phyloP scores from a whole-genome alignment of 1,140 invertebrate species.

The Penaeus japonicus region DNA sequence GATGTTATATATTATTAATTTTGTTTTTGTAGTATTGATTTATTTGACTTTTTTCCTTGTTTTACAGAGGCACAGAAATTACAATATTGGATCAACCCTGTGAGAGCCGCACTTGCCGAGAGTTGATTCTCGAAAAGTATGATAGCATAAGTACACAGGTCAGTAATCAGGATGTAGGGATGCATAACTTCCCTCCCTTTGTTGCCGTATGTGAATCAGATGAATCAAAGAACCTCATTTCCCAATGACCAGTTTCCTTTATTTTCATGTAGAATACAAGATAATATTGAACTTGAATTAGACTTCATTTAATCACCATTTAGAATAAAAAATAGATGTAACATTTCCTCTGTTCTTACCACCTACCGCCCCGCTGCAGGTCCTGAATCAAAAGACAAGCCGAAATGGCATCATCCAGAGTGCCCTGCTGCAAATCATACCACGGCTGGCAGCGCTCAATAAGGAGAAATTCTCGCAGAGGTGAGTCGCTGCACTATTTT shows the following conservation, averaged over 20 bases:
- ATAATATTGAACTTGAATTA: too few species aligned
- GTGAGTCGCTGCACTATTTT: not conserved
- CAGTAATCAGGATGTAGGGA: not conserved
- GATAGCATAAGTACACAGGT: conserved; percentile 76
- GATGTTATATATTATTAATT: too few species aligned
- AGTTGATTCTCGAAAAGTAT: conserved; percentile 84
- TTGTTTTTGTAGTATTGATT: not conserved
- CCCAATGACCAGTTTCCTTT: too few species aligned
- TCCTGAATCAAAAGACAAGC: conserved; percentile 79
- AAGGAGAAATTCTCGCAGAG: conserved; percentile 74
- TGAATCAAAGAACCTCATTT: too few species aligned
- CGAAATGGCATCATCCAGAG: conserved; percentile 86
- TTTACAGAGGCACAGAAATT: conserved; percentile 62
- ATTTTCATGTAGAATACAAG: too few species aligned
- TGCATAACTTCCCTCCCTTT: not conserved
- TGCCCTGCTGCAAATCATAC: conserved; percentile 85
- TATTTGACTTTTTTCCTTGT: not conserved
- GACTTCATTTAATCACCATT: too few species aligned
- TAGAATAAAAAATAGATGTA: not conserved
- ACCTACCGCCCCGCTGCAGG: conserved; percentile 63
- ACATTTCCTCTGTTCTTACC: not conserved
- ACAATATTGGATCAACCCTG: conserved; percentile 69
- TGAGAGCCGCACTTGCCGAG: conserved; percentile 87
- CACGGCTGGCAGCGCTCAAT: conserved; percentile 93
- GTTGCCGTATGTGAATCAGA: too few species aligned